Percentiles rank a stretch among this genome's conserved stretches.
Evolutionary conservation across 1,140 invertebrate species (phyloP).

Genomic region (Wasmannia auropunctata): DNA sequence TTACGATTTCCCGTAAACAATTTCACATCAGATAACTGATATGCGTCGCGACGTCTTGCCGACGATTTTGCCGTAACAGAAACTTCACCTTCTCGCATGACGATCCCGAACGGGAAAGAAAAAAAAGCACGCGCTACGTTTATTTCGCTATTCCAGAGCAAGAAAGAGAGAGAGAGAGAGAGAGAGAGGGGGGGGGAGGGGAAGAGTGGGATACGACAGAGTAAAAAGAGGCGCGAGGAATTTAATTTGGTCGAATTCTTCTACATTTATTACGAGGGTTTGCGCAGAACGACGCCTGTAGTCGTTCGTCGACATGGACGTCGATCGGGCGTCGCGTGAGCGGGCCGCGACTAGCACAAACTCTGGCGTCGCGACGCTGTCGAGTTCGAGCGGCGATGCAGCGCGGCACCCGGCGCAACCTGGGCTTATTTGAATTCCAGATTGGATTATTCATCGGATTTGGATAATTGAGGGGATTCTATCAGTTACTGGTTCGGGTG

Average conservation of each 20-base stretch:
- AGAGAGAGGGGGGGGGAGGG: not conserved
- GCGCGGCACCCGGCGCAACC: slow-evolving; percentile 65
- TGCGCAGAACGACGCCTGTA: slow-evolving; percentile 67
- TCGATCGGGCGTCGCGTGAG: slow-evolving; percentile 48
- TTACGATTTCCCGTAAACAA: not conserved
- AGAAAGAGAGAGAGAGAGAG: not conserved
- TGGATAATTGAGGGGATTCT: slow-evolving; percentile 80
- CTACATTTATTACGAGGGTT: slow-evolving; percentile 76
- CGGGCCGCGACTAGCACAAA: slow-evolving; percentile 33
- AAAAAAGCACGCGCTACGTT: not conserved
- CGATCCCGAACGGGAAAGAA: not conserved
- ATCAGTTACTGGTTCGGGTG: slow-evolving; percentile 71
- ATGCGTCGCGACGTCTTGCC: not conserved
- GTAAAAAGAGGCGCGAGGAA: slow-evolving; percentile 70
- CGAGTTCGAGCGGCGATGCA: slow-evolving; percentile 12
- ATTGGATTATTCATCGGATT: slow-evolving; percentile 81
- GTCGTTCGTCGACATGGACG: slow-evolving; percentile 59
- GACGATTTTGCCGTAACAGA: not conserved
- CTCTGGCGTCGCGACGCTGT: slow-evolving; percentile 35
- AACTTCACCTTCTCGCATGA: slow-evolving; percentile 1
- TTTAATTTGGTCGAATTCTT: slow-evolving; percentile 80
- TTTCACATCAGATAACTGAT: not conserved
- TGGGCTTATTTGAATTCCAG: slow-evolving; percentile 80
- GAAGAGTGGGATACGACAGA: not conserved
- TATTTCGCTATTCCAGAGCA: not conserved